Evolutionary conservation across 2,797 vertebrate genomes (phyloP).

Genomic region (Pangasius krempfi): DNA sequence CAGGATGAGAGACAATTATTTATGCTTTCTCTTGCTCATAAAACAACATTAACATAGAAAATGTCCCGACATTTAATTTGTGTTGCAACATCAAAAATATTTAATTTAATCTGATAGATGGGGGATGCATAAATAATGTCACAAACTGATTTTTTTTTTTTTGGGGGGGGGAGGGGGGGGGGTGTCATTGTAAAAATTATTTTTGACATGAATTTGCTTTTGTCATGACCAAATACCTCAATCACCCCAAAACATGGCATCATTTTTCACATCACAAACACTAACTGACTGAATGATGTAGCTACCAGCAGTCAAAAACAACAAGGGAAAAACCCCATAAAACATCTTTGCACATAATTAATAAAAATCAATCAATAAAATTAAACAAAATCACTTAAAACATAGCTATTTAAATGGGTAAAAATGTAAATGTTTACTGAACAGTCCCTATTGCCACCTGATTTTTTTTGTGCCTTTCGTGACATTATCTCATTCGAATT

Average conservation of each 20-base stretch:
- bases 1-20: not conserved
- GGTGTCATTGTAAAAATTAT: not conserved
- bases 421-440: not conserved
- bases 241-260: not conserved
- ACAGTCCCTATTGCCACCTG: not conserved
- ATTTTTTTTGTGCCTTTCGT: not conserved
- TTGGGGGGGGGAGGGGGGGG: too few species aligned
- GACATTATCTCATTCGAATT: not conserved
- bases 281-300: not conserved
- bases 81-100: not conserved
- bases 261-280: not conserved
- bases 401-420: not conserved
- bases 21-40: not conserved
- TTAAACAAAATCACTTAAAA: not conserved
- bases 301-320: not conserved
- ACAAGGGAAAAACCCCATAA: not conserved
- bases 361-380: not conserved
- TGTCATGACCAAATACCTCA: not conserved
- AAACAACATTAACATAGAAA: not conserved
- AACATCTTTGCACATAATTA: not conserved
- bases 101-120: too few species aligned
- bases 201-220: not conserved
- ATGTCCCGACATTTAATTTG: not conserved
- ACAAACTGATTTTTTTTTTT: not conserved
- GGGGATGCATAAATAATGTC: not conserved